Evolutionary conservation across 1,140 invertebrate species (phyloP).

Genomic region (Drosophila erecta): DNA sequence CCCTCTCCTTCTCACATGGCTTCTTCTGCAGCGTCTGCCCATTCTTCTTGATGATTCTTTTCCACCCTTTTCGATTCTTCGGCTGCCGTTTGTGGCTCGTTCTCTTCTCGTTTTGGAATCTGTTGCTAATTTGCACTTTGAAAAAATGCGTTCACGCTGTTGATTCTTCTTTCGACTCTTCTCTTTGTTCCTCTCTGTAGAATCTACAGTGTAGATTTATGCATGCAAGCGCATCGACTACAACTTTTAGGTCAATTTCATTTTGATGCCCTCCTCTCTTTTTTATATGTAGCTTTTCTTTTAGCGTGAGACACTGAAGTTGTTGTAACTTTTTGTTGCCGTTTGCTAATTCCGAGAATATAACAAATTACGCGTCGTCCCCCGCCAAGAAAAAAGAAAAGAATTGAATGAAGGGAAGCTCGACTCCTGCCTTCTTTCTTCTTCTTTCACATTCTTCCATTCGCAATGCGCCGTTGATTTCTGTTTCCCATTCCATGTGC

Average conservation of each 20-base stretch:
- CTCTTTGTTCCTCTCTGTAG: constrained; percentile 8
- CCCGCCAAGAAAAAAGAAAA: constrained; percentile 59
- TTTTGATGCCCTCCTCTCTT: constrained; percentile 51
- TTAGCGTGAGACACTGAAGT: constrained; percentile 51
- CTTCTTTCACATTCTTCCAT: constrained; percentile 55
- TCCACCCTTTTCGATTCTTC: constrained; percentile 8
- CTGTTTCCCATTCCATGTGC: constrained; percentile 29
- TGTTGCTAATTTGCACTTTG: constrained; percentile 80
- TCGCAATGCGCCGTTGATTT: constrained; percentile 71
- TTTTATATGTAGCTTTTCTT: constrained; percentile 19
- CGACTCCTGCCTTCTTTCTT: constrained; percentile 6
- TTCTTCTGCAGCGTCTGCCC: constrained; percentile 11
- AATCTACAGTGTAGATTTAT: constrained; percentile 75
- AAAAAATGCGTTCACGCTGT: constrained; percentile 74
- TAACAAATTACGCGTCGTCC: constrained; percentile 78
- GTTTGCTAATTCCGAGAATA: constrained; percentile 81
- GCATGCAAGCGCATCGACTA: constrained; percentile 67
- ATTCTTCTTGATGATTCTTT: constrained; percentile 14
- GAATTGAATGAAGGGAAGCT: constrained; percentile 32
- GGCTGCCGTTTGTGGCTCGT: constrained; percentile 35
- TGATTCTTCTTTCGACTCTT: constrained; percentile 25
- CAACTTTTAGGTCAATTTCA: constrained; percentile 74
- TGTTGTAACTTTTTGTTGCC: constrained; percentile 40
- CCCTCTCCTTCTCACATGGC: constrained; percentile 3
- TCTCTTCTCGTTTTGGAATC: constrained; percentile 64